A percentile compares a stretch with the other conserved stretches of the same genome.
phyloP scores from a whole-genome alignment of 1,140 invertebrate species.

The Drosophila carrolli region DNA sequence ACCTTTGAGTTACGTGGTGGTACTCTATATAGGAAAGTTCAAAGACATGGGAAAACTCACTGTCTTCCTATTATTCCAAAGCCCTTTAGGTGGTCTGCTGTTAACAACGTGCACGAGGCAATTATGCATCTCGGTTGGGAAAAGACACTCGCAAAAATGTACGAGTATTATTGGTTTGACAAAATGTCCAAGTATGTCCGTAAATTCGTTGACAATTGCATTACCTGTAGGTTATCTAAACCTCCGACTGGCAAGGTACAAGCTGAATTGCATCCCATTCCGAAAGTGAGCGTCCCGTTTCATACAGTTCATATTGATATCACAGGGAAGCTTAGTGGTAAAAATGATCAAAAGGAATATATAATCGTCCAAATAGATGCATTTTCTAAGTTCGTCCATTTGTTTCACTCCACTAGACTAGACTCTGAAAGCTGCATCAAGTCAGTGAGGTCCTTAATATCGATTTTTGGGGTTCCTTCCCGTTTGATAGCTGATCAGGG shows the following conservation, averaged over 20 bases:
- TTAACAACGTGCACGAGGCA: too few species aligned
- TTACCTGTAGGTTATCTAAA: slow-evolving; percentile 12
- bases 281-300: not conserved
- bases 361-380: slow-evolving; percentile 10
- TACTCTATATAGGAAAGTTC: slow-evolving; percentile 6
- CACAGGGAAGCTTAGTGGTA: slow-evolving; percentile 16
- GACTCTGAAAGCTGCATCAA: slow-evolving; percentile 5
- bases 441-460: slow-evolving; percentile 5
- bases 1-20: not conserved
- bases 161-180: slow-evolving; percentile 2
- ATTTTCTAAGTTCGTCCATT: slow-evolving; percentile 2
- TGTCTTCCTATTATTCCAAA: slow-evolving; percentile 13
- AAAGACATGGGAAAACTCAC: slow-evolving; percentile 10
- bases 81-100: slow-evolving; percentile 13
- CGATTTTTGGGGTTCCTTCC: slow-evolving; percentile 3
- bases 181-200: slow-evolving; percentile 9
- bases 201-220: slow-evolving; percentile 2
- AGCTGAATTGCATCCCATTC: slow-evolving; percentile 10
- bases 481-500: slow-evolving; percentile 2
- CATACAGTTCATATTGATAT: slow-evolving; percentile 11
- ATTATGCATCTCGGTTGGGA: slow-evolving; percentile 10
- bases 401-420: slow-evolving; percentile 2
- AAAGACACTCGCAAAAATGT: slow-evolving; percentile 15
- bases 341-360: slow-evolving; percentile 10
- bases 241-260: slow-evolving; percentile 4